Conservation (phyloP, 2,797 vertebrate species). For the Pelochelys cantorii region DNA sequence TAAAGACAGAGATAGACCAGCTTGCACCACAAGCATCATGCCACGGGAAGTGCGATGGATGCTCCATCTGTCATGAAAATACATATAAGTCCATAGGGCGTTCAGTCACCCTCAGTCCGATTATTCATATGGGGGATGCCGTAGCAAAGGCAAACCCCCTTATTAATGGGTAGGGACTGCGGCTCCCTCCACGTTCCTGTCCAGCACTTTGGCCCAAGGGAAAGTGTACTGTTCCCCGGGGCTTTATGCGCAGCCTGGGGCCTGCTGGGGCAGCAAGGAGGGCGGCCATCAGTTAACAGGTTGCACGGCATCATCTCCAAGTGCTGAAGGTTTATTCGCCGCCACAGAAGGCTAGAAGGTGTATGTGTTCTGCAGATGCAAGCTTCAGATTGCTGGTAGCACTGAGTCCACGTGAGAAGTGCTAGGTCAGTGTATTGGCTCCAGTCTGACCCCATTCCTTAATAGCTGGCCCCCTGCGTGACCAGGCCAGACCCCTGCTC, state of each 20-base stretch:
- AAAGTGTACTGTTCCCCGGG: neutral
- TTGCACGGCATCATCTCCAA: neutral
- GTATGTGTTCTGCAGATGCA: neutral
- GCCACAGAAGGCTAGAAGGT: neutral
- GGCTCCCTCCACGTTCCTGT: neutral
- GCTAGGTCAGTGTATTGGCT: neutral
- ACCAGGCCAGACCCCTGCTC: neutral
- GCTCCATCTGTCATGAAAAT: constrained; percentile 6
- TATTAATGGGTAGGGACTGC: neutral
- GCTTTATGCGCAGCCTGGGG: neutral
- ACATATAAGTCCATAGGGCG: neutral
- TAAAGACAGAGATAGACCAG: neutral
- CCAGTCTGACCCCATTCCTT: neutral
- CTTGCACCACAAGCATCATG: neutral
- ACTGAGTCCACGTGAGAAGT: neutral
- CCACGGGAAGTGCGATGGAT: neutral
- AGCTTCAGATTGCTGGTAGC: neutral
- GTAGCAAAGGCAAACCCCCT: neutral
- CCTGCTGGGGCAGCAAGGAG: neutral
- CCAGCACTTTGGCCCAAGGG: neutral
- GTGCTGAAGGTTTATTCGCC: neutral
- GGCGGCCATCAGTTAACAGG: neutral
- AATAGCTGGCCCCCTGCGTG: neutral
- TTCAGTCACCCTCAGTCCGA: neutral
- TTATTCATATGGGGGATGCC: neutral